These are phyloP conservation scores for Limnephilus marmoratus DNA, from an alignment of 2,888 invertebrate species.

Conservation along the genomic window DNA sequence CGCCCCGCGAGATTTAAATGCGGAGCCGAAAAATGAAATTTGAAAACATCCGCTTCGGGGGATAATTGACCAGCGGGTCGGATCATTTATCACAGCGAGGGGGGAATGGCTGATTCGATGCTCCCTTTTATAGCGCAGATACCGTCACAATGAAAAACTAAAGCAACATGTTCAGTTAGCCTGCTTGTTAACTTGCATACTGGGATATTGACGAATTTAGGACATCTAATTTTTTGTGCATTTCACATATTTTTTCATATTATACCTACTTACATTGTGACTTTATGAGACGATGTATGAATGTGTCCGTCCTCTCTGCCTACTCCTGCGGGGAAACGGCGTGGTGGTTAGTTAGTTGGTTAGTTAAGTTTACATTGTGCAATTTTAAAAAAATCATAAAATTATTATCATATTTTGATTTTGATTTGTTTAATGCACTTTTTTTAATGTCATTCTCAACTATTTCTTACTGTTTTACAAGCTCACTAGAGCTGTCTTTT, in stretches of 20 bases:
- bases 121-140: neutral
- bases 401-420: too few relatives aligned
- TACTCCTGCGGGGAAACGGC: too few relatives aligned
- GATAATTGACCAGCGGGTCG: neutral
- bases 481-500: too few relatives aligned
- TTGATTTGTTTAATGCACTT: too few relatives aligned
- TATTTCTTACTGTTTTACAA: too few relatives aligned
- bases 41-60: slow-evolving; percentile 4
- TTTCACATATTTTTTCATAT: neutral
- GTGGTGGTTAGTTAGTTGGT: too few relatives aligned
- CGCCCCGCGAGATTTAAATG: slow-evolving; percentile 18
- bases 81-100: neutral
- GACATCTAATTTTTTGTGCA: neutral
- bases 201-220: neutral
- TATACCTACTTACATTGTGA: too few relatives aligned
- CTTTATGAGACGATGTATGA: too few relatives aligned
- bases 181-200: neutral
- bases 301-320: too few relatives aligned
- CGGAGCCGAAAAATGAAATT: slow-evolving; percentile 12
- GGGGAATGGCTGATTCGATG: neutral
- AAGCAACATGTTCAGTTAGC: neutral
- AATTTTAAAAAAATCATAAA: too few relatives aligned
- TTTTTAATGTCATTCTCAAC: too few relatives aligned
- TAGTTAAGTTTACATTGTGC: too few relatives aligned
- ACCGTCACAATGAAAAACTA: neutral